These are phyloP conservation scores for Dynastes grantii DNA, from an alignment of 2,888 invertebrate species.

Conservation along the genomic window DNA sequence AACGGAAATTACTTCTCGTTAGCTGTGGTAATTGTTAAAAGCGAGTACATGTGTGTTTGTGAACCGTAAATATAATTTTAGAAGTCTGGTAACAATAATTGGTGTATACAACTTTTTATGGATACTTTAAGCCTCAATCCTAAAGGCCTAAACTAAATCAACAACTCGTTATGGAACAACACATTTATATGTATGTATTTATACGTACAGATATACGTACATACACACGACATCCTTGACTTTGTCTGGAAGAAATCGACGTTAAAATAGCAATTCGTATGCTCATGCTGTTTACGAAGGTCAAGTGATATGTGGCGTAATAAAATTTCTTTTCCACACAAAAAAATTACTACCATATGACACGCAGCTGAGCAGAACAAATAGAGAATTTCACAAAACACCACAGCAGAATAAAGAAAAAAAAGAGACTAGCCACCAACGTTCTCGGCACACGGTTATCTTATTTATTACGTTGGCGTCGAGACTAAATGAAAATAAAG, in stretches of 20 bases:
- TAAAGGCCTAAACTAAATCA: too few relatives aligned
- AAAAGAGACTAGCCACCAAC: slow-evolving; percentile 24
- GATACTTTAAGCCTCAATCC: too few relatives aligned
- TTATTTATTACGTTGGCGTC: slow-evolving; percentile 42
- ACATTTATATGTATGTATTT: neutral
- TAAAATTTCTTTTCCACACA: slow-evolving; percentile 36
- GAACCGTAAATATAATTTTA: neutral
- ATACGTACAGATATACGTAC: neutral
- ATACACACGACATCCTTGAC: neutral
- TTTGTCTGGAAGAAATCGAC: neutral
- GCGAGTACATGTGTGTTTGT: neutral
- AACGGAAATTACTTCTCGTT: neutral
- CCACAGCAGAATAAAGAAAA: neutral
- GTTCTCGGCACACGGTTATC: slow-evolving; percentile 35
- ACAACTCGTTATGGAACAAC: too few relatives aligned
- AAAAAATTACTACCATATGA: slow-evolving; percentile 42
- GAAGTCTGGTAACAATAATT: neutral
- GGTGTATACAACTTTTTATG: too few relatives aligned
- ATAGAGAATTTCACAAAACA: slow-evolving; percentile 41
- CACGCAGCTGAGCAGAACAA: slow-evolving; percentile 42
- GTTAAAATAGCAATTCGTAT: slow-evolving; percentile 13
- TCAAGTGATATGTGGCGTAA: slow-evolving; percentile 39
- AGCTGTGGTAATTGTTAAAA: neutral
- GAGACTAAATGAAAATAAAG: slow-evolving; percentile 44
- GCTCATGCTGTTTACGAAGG: slow-evolving; percentile 25